phyloP scores from a whole-genome alignment of 2,888 invertebrate species.

The Drosophila mettleri region DNA sequence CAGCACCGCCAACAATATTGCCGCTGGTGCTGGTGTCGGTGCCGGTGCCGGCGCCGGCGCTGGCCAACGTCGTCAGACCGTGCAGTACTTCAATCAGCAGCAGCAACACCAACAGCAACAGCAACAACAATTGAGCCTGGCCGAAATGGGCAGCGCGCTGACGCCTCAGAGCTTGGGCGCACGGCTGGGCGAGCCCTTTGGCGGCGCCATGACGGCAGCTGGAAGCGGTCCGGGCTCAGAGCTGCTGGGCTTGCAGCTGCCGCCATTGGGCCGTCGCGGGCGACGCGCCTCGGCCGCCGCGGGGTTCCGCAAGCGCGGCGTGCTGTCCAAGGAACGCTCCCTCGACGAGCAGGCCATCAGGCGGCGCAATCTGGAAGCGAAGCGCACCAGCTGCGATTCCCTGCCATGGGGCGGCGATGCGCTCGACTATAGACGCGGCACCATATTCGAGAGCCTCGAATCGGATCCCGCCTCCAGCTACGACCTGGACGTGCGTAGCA shows the following conservation, averaged over 20 bases:
- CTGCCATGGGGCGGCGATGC: slow-evolving; percentile 83
- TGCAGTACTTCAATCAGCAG: slow-evolving; percentile 82
- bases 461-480: slow-evolving; percentile 77
- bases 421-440: slow-evolving; percentile 82
- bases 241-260: slow-evolving; percentile 69
- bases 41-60: slow-evolving; percentile 24
- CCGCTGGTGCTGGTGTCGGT: slow-evolving; percentile 38
- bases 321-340: slow-evolving; percentile 84
- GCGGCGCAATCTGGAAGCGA: slow-evolving; percentile 86
- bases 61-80: slow-evolving; percentile 83
- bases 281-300: slow-evolving; percentile 83
- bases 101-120: slow-evolving; percentile 39
- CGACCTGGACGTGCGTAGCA: slow-evolving; percentile 78
- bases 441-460: slow-evolving; percentile 85
- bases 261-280: slow-evolving; percentile 79
- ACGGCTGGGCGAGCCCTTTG: slow-evolving; percentile 85
- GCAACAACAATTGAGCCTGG: slow-evolving; percentile 60
- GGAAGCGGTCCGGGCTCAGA: slow-evolving; percentile 28
- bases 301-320: slow-evolving; percentile 82
- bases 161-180: slow-evolving; percentile 72
- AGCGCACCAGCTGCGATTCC: slow-evolving; percentile 85
- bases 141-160: slow-evolving; percentile 84
- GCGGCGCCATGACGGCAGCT: slow-evolving; percentile 78
- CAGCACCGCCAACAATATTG: slow-evolving; percentile 50
- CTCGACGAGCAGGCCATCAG: slow-evolving; percentile 85